Conservation (phyloP, 2,888 invertebrate species). For the Leucoma salicis region DNA sequence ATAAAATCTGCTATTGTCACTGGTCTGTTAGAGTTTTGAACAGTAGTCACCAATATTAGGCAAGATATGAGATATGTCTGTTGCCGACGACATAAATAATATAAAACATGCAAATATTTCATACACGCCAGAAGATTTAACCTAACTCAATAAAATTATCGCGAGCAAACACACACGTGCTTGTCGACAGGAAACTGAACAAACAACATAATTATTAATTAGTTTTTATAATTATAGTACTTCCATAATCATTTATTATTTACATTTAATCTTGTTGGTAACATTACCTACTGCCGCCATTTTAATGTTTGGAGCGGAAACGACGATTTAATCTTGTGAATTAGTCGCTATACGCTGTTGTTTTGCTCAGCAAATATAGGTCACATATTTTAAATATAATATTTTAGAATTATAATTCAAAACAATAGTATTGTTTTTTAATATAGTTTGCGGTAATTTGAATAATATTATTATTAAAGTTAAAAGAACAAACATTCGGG, state of each 20-base stretch:
- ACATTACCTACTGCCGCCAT: slow-evolving; percentile 2
- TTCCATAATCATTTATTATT: slow-evolving; percentile 5
- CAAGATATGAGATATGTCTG: too few relatives aligned
- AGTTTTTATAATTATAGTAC: slow-evolving; percentile 1
- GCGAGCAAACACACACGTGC: not conserved
- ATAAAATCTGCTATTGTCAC: too few relatives aligned
- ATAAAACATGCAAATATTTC: too few relatives aligned
- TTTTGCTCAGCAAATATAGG: not conserved
- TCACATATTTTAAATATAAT: not conserved
- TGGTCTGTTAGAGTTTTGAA: too few relatives aligned
- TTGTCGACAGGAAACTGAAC: not conserved
- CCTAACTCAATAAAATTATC: too few relatives aligned
- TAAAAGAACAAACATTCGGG: too few relatives aligned
- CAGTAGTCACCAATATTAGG: too few relatives aligned
- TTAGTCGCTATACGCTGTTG: not conserved
- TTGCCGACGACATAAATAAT: too few relatives aligned
- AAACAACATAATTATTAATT: slow-evolving; percentile 1
- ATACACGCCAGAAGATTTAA: too few relatives aligned
- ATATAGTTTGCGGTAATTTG: not conserved
- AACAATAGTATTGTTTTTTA: not conserved
- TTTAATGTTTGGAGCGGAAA: slow-evolving; percentile 20
- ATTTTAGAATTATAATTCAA: not conserved
- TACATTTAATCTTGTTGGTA: slow-evolving; percentile 7
- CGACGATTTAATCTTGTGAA: slow-evolving; percentile 20
- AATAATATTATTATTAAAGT: too few relatives aligned